Base-by-base conservation (phyloP, 37 sponge, comb jelly and placozoan genomes). In the Cladorhizidae sp. region DNA sequence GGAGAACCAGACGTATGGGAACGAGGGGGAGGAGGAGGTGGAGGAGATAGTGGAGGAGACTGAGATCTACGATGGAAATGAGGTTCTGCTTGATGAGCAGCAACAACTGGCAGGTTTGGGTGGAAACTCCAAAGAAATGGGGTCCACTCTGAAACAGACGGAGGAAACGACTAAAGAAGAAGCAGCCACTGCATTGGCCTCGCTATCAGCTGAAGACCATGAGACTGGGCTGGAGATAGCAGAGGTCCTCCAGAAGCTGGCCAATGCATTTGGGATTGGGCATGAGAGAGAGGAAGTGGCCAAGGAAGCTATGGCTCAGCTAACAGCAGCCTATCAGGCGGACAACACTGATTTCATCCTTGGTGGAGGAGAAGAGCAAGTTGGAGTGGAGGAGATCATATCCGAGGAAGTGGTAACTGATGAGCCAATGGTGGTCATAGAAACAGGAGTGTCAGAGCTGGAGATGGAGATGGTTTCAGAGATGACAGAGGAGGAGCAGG, bases 391-490 rank as follows among this genome's bases (percentile, higher is more conserved):
- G 32, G 93, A 92, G 29, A 79, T 86, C 40, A 68, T 82, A 2
- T 82, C 91, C 12, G 83, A 85, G 57, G 93, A 92, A 63, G 81
- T 86, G n/a, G 81, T 92, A 21, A 85, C 81, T 0, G 88, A 87
- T 67, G 93, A 88, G 56, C 69, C 86, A 0, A 83, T 88, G 79
- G 83, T 88, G 40, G 89, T 88, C 55, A 80, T 78, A 12, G 89
- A 88, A 52, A 75, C 70, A 2, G 61, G 61, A 11, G 70, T 38
- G 17, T 67, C 64, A 7, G 42, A 15, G 45, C 21, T 8, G 18
- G 28, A 28, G 1, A 2, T 26, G 1, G 78, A 23, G 65, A 40
- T 43, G 42, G 28, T 35, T 2, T 49, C 26, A 25, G 69, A 26
- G 73, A 26, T 43, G 50, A 41, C 18, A 8, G 78, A 77, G 36